Evolutionary conservation across 2,113 vertebrate species (phyloP), one percentile per base, ranked within the genome.

Genomic region (Loxodonta africana): DNA sequence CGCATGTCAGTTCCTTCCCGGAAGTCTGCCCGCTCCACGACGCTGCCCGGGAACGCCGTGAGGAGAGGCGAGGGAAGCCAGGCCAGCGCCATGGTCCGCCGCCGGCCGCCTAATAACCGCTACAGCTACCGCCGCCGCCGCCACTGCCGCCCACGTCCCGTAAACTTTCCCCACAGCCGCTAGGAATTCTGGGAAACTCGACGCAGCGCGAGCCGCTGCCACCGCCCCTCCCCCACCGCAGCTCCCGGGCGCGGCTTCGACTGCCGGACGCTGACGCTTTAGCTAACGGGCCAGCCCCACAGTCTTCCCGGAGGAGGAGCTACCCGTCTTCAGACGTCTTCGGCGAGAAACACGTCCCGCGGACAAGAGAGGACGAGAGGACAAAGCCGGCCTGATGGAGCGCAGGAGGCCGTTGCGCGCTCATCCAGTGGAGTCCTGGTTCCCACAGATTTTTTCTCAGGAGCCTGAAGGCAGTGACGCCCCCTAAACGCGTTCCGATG

Each of bases 161-260:
- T 92, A 93, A 95, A 95, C 95, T 97, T 96, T 97, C 97, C 95
- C 96, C 37, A 88, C 93, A 80, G 85, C 96, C 97, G 97, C 97
- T 83, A 96, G 97, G 97, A 28, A 96, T 98, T 97, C 96, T 97
- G 98, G 98, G 98, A 97, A 93, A 46, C 69, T 69, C 88, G 91
- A 91, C 96, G 95, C 98, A 0, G 82, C 91, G 67, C 94, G 3
- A 33, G 71, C 83, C 85, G 37, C 91, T 23, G 15, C 93, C 94
- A 71, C 82, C 33, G 62, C 85, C 28, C 81, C 28, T 46, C 87
- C 57, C 65, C 83, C n/a, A 25, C 44, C 41, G 17, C 18, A 0
- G 26, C 67, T 37, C 73, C 53, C 0, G 62, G 76, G 69, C 62
- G 80, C 69, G 53, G 74, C 87, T 30, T 0, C 0, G 0, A 10